Conservation (phyloP, 2,797 vertebrate species). For the Galagoides demidoff region DNA sequence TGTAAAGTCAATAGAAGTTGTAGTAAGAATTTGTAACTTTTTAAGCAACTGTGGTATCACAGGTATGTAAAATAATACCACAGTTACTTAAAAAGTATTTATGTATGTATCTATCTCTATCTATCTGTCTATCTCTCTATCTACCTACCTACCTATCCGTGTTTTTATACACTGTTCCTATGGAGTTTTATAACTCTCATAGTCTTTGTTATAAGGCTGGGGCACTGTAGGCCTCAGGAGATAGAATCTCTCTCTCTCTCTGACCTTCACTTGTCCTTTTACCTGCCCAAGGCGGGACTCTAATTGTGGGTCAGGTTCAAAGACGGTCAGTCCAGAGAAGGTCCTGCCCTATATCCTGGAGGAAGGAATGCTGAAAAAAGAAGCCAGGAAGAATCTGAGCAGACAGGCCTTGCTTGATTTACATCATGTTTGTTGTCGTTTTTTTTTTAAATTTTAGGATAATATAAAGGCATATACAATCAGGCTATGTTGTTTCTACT, state of each 20-base stretch:
- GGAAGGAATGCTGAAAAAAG: neutral
- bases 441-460: too few relatives aligned
- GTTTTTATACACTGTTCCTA: neutral
- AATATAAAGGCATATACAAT: too few relatives aligned
- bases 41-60: neutral
- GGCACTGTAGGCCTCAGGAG: neutral
- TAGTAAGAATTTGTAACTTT: slow-evolving; percentile 5
- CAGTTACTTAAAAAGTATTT: too few relatives aligned
- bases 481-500: too few relatives aligned
- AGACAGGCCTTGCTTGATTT: neutral
- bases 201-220: neutral
- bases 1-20: neutral
- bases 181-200: neutral
- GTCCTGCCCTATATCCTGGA: neutral
- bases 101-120: too few relatives aligned
- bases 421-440: neutral
- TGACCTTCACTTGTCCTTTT: neutral
- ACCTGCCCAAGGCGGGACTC: neutral
- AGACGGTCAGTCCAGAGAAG: neutral
- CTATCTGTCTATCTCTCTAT: too few relatives aligned
- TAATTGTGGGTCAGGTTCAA: neutral
- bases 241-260: neutral
- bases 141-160: too few relatives aligned
- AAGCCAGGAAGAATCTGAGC: neutral
- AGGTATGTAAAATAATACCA: too few relatives aligned